phyloP scores from a whole-genome alignment of 2,888 invertebrate genomes.

The Miltochrista miniata region DNA sequence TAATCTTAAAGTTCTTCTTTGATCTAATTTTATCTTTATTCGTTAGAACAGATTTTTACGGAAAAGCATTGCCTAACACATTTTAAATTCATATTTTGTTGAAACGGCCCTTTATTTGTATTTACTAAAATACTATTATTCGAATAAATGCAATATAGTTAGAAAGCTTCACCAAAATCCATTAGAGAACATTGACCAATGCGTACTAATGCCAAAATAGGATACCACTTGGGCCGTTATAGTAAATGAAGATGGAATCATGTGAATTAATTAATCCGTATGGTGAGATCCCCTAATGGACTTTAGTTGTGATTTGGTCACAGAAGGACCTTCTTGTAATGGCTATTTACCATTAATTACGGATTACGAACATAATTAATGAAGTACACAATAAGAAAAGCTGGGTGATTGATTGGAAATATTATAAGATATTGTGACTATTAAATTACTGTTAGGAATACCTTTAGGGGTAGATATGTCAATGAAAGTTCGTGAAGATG shows the following conservation, averaged over 20 bases:
- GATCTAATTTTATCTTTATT: no score
- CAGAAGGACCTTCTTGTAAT: slow-evolving; percentile 24
- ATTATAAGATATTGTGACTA: no score
- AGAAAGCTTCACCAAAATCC: slow-evolving; percentile 25
- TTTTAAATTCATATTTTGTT: no score
- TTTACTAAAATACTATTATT: neutral
- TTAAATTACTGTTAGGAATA: no score
- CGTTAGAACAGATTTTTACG: no score
- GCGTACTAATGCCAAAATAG: slow-evolving; percentile 21
- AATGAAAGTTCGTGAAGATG: no score
- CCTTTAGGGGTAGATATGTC: no score
- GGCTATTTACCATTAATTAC: slow-evolving; percentile 24
- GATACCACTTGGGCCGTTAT: slow-evolving; percentile 26
- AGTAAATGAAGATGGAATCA: slow-evolving; percentile 42
- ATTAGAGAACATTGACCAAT: slow-evolving; percentile 36
- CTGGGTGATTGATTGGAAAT: slow-evolving; percentile 18
- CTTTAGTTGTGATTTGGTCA: slow-evolving; percentile 60
- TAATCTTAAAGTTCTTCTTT: no score
- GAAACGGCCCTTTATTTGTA: neutral
- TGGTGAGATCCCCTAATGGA: slow-evolving; percentile 53
- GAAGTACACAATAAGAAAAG: slow-evolving; percentile 20
- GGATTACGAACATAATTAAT: slow-evolving; percentile 6
- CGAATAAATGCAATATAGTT: neutral
- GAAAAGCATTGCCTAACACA: no score
- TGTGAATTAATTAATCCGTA: slow-evolving; percentile 63